Evolutionary conservation across 2,113 vertebrate species (phyloP), one percentile per base, ranked within the genome.

Genomic region (Alectura lathami): DNA sequence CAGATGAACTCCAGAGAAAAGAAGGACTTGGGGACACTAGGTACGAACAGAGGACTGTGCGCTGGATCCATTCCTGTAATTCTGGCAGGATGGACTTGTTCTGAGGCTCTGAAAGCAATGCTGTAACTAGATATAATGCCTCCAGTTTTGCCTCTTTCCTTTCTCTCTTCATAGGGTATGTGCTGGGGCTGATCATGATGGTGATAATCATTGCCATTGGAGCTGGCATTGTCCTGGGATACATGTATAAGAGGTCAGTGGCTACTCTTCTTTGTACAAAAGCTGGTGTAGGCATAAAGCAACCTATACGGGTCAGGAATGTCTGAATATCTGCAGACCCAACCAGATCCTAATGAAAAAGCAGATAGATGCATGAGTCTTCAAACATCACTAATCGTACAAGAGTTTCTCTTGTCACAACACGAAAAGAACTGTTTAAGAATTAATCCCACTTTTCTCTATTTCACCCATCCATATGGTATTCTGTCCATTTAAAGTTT

Each of bases 191-290:
- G 76, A 91, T 98, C 88, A 99, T 99, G 99, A 99, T 98, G 92
- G 98, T 97, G 12, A 97, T 99, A 88, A 99, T 99, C 82, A 98
- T 99, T 20, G 36, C 98, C 26, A 98, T 99, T 0, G 99, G 99
- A 83, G 97, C 94, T 1, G 99, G 99, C 78, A 98, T 99, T 95
- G 97, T 98, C 15, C 5, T 99, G 43, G 99, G 99, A 72, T 99
- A 99, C 92, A 97, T 99, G 87, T 99, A 99, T 88, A 99, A 99
- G 96, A 99, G 99, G 99, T 99, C 70, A 98, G 97, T 97, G 66
- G 54, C 63, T 84, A 3, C 23, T 81, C 17, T 64, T 8, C 43
- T 86, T 82, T 74, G 40, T 59, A 53, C 17, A 34, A 29, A 84
- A 76, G 57, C 63, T 83, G 50, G 15, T 51, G 40, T 43, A 48